Evolutionary conservation across 2,888 invertebrate genomes (phyloP), one percentile per base, ranked within the genome.

Genomic region (Cacoxenus indagator): DNA sequence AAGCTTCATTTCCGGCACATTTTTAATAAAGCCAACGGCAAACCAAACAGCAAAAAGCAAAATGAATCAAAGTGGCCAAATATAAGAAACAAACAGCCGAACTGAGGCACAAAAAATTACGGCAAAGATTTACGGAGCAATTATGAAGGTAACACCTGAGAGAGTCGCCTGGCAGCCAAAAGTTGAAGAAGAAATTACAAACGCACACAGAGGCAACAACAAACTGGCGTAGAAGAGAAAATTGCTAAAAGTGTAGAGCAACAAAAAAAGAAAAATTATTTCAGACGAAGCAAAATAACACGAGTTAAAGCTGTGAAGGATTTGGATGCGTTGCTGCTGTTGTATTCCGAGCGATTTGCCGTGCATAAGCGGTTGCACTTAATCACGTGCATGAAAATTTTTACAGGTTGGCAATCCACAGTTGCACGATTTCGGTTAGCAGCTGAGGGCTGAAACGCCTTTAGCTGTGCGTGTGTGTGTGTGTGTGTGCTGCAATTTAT

Each of bases 41-140:
- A n/a, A 48, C 9, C 1, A 43, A 1, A 61, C 27, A 61, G 64
- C 29, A 22, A 6, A 14, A 29, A 31, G 29, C 43, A 37, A 59
- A 31, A 54, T 22, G 55, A 64, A 61, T 61, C 31, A 26, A 31
- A 37, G 1, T 51, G 22, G 19, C 17, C 27, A 55, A 27, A 55
- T 26, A 14, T 8, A 55, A 24, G 17, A 51, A 51, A 51, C 14
- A 2, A 54, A 54, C 22, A 54, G 6, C 54, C 22, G 24, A 19
- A 55, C 24, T 55, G 9, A 14, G 26, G 26, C 55, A 9, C 55
- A 26, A 9, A 51, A 43, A 64, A 64, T 6, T 17, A 37, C 67
- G 43, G 67, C 64, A 61, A 62, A 67, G 73, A 76, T 75, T 76
- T 73, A 71, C 69, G 69, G n/a, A 67, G 75, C 73, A 76, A 76